These are phyloP conservation scores for Gadopsis bispinosus DNA, from an alignment of 2,797 vertebrate species.

Conservation along the genomic window DNA sequence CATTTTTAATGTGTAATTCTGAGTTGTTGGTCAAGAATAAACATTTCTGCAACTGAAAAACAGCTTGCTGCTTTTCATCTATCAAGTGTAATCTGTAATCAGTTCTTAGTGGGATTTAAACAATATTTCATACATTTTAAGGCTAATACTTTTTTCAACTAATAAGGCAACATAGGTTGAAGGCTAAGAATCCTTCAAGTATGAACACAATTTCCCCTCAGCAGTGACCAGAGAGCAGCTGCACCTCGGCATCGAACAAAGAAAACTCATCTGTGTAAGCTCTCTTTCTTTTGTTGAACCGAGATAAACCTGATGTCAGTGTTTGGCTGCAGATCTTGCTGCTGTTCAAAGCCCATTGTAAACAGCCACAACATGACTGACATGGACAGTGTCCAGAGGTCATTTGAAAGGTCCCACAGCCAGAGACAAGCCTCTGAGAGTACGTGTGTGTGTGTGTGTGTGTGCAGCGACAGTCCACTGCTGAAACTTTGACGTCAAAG, in stretches of 20 bases:
- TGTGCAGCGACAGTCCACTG: conserved; percentile 22
- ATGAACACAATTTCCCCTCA: background rate
- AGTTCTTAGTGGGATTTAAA: too few relatives aligned
- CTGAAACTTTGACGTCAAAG: conserved; percentile 52
- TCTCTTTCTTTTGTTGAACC: background rate
- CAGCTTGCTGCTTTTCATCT: background rate
- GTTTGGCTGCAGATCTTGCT: conserved; percentile 1
- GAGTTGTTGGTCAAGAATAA: background rate
- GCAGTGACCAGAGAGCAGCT: background rate
- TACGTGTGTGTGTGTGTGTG: background rate
- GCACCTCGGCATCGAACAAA: background rate
- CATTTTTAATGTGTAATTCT: background rate
- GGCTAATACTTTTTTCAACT: background rate
- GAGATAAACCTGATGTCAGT: background rate
- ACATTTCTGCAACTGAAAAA: background rate
- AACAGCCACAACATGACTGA: conserved; percentile 55
- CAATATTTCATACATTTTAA: too few relatives aligned
- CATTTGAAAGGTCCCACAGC: conserved; percentile 62
- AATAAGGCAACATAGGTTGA: too few relatives aligned
- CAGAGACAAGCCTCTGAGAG: conserved; percentile 49
- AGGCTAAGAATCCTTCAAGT: too few relatives aligned
- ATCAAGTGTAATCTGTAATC: background rate
- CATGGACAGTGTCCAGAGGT: conserved; percentile 56
- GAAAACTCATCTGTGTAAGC: background rate
- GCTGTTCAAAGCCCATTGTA: background rate